Evolutionary conservation across 2,113 vertebrate species (phyloP).

Genomic region (Pteruthius melanotis): DNA sequence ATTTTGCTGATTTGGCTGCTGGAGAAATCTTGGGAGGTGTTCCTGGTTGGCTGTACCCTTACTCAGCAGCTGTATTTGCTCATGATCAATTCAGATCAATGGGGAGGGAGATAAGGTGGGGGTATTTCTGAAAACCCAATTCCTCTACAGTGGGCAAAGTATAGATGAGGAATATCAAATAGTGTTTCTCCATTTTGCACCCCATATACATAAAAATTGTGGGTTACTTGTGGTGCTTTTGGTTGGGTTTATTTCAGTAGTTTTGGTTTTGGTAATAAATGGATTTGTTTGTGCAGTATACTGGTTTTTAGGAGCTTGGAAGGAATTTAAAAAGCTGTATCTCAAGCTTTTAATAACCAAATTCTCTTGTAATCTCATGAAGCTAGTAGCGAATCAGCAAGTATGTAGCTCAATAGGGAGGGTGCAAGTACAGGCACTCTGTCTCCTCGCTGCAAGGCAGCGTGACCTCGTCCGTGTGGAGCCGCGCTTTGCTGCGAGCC

Average conservation of each 20-base stretch:
- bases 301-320: neutral
- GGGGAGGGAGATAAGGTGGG: neutral
- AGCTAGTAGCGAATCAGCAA: neutral
- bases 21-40: neutral
- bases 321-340: neutral
- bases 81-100: fast-evolving
- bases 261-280: neutral
- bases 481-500: neutral
- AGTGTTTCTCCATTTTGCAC: neutral
- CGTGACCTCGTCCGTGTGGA: fast-evolving
- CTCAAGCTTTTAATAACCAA: neutral
- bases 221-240: neutral
- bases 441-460: neutral
- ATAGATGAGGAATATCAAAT: neutral
- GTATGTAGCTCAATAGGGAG: fast-evolving
- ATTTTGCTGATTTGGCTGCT: neutral
- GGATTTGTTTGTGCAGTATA: neutral
- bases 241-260: neutral
- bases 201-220: neutral
- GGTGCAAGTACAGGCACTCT: fast-evolving
- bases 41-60: neutral
- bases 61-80: neutral
- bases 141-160: neutral
- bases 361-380: neutral
- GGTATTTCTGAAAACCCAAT: neutral